These are phyloP conservation scores for Aphelocoma coerulescens DNA, from an alignment of 2,113 vertebrate species.

Conservation along the genomic window DNA sequence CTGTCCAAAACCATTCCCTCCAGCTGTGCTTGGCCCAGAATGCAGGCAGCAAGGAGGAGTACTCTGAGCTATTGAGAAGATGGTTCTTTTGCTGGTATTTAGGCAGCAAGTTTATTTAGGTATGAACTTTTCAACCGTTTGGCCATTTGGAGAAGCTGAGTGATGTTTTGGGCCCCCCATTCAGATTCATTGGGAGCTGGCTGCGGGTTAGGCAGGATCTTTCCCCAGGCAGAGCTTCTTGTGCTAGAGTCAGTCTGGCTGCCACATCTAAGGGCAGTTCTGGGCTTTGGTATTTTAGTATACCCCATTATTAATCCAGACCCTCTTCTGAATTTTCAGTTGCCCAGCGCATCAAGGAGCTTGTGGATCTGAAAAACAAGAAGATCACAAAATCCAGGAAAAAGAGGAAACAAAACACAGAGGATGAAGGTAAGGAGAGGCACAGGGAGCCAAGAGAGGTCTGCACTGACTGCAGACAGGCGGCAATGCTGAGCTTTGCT, in stretches of 20 bases:
- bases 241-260: background rate
- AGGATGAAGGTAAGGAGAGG: conserved; percentile 77
- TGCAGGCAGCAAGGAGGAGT: background rate
- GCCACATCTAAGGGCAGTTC: background rate
- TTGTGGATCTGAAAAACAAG: conserved; percentile 85
- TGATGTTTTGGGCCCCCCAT: background rate
- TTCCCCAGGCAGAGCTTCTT: background rate
- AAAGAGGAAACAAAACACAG: conserved; percentile 87
- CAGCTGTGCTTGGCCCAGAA: background rate
- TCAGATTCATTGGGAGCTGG: background rate
- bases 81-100: background rate
- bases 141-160: background rate
- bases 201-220: background rate
- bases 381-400: conserved; percentile 91
- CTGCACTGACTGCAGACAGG: background rate
- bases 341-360: conserved; percentile 84
- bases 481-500: background rate
- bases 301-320: background rate
- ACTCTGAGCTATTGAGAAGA: background rate
- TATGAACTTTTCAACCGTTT: background rate
- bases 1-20: background rate
- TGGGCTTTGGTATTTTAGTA: background rate
- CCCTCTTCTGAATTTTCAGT: conserved; percentile 66
- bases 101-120: background rate
- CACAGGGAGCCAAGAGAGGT: background rate